Percentiles rank a stretch among this genome's conserved stretches.
phyloP scores from a whole-genome alignment of 2,888 invertebrate species.

The Sisyra nigra region DNA sequence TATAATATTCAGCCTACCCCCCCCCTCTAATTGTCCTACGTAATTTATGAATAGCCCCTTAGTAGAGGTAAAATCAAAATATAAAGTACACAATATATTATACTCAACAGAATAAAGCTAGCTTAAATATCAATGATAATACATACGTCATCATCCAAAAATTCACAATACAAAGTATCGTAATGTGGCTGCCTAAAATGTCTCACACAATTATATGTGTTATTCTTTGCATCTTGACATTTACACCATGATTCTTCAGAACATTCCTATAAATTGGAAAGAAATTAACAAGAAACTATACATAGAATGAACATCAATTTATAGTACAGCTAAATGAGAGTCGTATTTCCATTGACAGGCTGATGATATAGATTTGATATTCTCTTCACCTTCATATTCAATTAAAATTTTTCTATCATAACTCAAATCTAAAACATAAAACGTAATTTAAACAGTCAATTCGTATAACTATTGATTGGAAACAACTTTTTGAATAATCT shows the following conservation, averaged over 20 bases:
- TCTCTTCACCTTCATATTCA: constrained; percentile 71
- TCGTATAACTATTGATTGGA: background rate
- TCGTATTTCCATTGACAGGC: constrained; percentile 49
- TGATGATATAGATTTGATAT: constrained; percentile 32
- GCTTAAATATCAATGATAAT: too few relatives aligned
- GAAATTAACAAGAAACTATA: background rate
- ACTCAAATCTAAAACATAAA: constrained; percentile 14
- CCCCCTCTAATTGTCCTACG: too few relatives aligned
- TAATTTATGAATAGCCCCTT: too few relatives aligned
- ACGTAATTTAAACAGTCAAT: background rate
- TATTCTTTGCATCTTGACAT: constrained; percentile 72
- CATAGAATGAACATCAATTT: background rate
- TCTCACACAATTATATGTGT: constrained; percentile 67
- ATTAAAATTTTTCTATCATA: constrained; percentile 23
- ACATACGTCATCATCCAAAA: constrained; percentile 20
- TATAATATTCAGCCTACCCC: too few relatives aligned
- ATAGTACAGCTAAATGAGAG: constrained; percentile 42
- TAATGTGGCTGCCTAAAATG: constrained; percentile 35
- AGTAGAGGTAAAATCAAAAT: too few relatives aligned
- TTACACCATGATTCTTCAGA: constrained; percentile 52
- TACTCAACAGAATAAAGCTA: too few relatives aligned
- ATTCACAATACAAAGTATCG: constrained; percentile 44
- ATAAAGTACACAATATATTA: too few relatives aligned
- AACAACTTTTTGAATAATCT: constrained; percentile 8
- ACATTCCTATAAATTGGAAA: constrained; percentile 41